Evolutionary conservation across 2,797 vertebrate species (phyloP).

Genomic region (Lithobates sylvaticus): DNA sequence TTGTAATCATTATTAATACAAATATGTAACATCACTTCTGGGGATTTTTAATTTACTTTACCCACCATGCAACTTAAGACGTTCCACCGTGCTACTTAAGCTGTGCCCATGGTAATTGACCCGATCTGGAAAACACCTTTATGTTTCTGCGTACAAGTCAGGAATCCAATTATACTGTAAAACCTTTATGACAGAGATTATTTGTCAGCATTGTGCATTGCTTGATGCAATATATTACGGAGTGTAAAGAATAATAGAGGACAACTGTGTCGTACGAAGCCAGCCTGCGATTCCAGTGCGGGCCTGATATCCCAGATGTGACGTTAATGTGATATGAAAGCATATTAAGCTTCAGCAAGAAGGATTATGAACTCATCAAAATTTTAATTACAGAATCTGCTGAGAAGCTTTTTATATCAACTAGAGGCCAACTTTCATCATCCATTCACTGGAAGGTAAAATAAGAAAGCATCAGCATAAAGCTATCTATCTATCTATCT

Average conservation of each 20-base stretch:
- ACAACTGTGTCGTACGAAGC: slow-evolving; percentile 38
- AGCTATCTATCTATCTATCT: slow-evolving; percentile 9
- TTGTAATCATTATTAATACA: slow-evolving; percentile 36
- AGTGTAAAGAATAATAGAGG: slow-evolving; percentile 54
- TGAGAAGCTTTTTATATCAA: slow-evolving; percentile 30
- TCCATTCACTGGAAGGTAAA: background rate
- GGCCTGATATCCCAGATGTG: slow-evolving; percentile 55
- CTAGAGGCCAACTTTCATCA: slow-evolving; percentile 28
- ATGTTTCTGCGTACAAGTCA: slow-evolving; percentile 43
- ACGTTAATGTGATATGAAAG: slow-evolving; percentile 59
- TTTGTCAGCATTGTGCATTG: slow-evolving; percentile 45
- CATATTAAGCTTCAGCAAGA: slow-evolving; percentile 49
- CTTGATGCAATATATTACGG: slow-evolving; percentile 53
- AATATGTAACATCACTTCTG: slow-evolving; percentile 14
- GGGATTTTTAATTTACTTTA: slow-evolving; percentile 42
- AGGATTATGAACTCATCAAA: slow-evolving; percentile 59
- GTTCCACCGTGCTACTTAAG: slow-evolving; percentile 2
- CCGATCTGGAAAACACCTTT: slow-evolving; percentile 25
- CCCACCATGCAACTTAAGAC: slow-evolving; percentile 14
- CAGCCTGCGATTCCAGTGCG: slow-evolving; percentile 21
- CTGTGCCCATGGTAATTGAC: slow-evolving; percentile 46
- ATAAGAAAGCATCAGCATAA: background rate
- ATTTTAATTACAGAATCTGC: slow-evolving; percentile 56
- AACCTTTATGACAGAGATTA: slow-evolving; percentile 57
- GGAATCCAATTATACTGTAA: slow-evolving; percentile 58